These are phyloP conservation scores for Apocheima hispidaria DNA, from an alignment of 2,888 invertebrate genomes.

Conservation along the genomic window DNA sequence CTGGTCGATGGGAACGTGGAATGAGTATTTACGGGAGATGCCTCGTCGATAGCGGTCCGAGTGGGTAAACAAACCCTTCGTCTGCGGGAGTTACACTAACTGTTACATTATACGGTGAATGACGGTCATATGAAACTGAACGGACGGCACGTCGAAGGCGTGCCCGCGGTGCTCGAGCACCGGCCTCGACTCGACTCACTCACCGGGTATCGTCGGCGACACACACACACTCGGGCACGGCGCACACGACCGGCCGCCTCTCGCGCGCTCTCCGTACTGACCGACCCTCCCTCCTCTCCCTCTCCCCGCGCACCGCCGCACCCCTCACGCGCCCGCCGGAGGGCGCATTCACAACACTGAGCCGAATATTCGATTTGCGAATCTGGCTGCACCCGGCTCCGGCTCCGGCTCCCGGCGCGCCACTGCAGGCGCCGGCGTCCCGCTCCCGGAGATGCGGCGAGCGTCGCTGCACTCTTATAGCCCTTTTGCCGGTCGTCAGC, in stretches of 20 bases:
- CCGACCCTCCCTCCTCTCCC: background rate
- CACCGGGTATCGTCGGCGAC: conserved; percentile 18
- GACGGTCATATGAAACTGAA: too few relatives aligned
- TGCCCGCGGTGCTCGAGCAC: too few relatives aligned
- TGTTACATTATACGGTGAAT: too few relatives aligned
- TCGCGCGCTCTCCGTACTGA: conserved; percentile 19
- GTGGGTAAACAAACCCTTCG: conserved; percentile 8
- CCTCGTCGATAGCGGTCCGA: background rate
- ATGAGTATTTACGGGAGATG: background rate
- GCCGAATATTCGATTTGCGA: conserved; percentile 27
- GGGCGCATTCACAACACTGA: conserved; percentile 17
- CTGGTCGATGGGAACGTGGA: background rate
- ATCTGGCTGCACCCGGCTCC: conserved; percentile 1
- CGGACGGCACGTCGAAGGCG: too few relatives aligned
- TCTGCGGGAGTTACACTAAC: too few relatives aligned
- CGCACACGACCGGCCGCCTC: conserved; percentile 17
- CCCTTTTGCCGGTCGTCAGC: too few relatives aligned
- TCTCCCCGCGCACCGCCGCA: background rate
- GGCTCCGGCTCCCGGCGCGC: conserved; percentile 6
- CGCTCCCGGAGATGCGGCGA: background rate
- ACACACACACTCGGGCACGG: background rate
- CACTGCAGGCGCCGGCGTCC: background rate
- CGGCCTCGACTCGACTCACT: too few relatives aligned
- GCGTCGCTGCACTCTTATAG: too few relatives aligned
- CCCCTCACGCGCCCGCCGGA: background rate